phyloP scores from a whole-genome alignment of 2,797 vertebrate genomes.

The Eleutherodactylus coqui region DNA sequence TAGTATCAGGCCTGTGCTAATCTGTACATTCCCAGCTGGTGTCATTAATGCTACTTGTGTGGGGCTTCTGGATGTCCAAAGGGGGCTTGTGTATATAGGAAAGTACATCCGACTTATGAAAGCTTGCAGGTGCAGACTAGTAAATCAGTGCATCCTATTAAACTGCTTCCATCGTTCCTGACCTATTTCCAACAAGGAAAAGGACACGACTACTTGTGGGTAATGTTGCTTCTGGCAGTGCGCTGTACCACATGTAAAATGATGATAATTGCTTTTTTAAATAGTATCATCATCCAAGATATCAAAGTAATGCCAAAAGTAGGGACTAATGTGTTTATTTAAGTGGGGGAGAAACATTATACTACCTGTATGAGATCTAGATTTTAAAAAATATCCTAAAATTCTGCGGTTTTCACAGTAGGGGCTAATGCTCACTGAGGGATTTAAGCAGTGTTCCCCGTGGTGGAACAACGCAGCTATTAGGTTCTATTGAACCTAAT shows the following conservation, averaged over 20 bases:
- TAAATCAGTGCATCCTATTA: slow-evolving; percentile 2
- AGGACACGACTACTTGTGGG: neutral
- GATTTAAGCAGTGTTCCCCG: too few species aligned
- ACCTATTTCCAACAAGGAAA: neutral
- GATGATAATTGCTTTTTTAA: slow-evolving; percentile 6
- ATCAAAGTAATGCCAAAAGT: neutral
- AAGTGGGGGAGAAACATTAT: neutral
- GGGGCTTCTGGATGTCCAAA: neutral
- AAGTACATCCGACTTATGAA: slow-evolving; percentile 1
- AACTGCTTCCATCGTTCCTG: neutral
- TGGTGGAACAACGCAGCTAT: too few species aligned
- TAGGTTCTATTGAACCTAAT: too few species aligned
- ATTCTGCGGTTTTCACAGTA: too few species aligned
- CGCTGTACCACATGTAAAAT: slow-evolving; percentile 1
- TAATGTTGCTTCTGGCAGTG: neutral
- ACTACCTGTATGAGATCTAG: neutral
- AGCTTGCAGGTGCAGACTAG: neutral
- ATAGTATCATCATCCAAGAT: neutral
- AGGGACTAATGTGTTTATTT: neutral
- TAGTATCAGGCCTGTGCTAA: slow-evolving; percentile 33
- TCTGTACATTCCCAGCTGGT: slow-evolving; percentile 55
- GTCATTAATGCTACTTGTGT: slow-evolving; percentile 19
- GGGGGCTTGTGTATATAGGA: slow-evolving; percentile 14
- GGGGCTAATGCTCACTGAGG: too few species aligned
- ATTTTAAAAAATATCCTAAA: too few species aligned